Percentiles rank a stretch among this genome's conserved stretches.
phyloP scores from a whole-genome alignment of 2,113 vertebrate species.

The Equus przewalskii region DNA sequence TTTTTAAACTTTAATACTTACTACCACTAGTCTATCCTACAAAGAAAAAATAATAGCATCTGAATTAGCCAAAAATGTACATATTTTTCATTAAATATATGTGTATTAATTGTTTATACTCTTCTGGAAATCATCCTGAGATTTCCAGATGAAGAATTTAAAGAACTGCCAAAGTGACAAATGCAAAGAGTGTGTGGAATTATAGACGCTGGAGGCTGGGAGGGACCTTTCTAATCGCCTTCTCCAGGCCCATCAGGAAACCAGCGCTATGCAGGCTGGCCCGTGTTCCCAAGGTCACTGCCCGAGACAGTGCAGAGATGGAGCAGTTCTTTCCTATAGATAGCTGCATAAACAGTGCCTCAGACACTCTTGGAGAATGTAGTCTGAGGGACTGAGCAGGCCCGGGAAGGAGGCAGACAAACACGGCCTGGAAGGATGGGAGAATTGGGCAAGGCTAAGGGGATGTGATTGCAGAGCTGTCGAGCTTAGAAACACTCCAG shows the following conservation, averaged over 20 bases:
- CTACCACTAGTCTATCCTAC: not conserved
- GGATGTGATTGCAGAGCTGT: not conserved
- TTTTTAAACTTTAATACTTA: constrained; percentile 8
- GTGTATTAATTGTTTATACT: not conserved
- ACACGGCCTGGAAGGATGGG: not conserved
- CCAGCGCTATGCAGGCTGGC: not conserved
- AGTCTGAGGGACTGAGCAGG: not conserved
- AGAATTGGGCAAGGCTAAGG: not conserved
- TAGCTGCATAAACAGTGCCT: not conserved
- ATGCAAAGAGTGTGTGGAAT: not conserved
- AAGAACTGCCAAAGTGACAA: not conserved
- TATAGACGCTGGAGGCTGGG: not conserved
- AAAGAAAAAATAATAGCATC: constrained; percentile 29
- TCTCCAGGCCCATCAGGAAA: not conserved
- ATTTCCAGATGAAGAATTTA: constrained; percentile 47
- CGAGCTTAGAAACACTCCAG: not conserved
- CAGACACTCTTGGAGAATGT: not conserved
- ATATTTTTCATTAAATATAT: not conserved
- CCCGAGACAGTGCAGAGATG: not conserved
- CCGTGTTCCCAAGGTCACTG: not conserved
- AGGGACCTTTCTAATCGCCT: not conserved
- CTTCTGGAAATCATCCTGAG: not conserved
- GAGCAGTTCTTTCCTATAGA: not conserved
- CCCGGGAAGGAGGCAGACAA: not conserved
- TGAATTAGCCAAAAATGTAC: not conserved